Evolutionary conservation across 2,888 invertebrate genomes (phyloP).

Genomic region (Brachypalpus laphriformis): DNA sequence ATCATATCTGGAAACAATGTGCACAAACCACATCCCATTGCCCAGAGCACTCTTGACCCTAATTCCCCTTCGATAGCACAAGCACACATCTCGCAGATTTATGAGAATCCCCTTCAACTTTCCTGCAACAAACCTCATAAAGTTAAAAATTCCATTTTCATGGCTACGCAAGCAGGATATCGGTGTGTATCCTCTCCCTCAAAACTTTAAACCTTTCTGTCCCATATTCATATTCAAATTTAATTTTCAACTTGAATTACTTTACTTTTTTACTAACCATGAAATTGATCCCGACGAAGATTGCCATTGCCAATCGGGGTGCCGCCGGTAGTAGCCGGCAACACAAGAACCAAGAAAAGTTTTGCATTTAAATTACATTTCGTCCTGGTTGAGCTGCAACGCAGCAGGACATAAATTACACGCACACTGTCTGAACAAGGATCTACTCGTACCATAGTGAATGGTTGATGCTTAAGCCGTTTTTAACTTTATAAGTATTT

Average conservation of each 20-base stretch:
- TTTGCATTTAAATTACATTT: slow-evolving; percentile 74
- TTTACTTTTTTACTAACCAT: slow-evolving; percentile 73
- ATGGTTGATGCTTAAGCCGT: slow-evolving; percentile 53
- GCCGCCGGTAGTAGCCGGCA: background rate
- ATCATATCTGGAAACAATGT: background rate
- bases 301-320: slow-evolving; percentile 50
- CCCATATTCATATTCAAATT: slow-evolving; percentile 72
- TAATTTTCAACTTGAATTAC: slow-evolving; percentile 74
- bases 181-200: background rate
- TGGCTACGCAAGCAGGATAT: slow-evolving; percentile 44
- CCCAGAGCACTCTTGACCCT: slow-evolving; percentile 35
- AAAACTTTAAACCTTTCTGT: slow-evolving; percentile 51
- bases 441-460: background rate
- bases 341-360: slow-evolving; percentile 18
- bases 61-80: background rate
- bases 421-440: slow-evolving; percentile 1
- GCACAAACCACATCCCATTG: background rate
- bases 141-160: slow-evolving; percentile 54
- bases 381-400: slow-evolving; percentile 71
- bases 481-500: slow-evolving; percentile 49
- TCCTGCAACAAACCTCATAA: slow-evolving; percentile 35
- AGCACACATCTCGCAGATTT: background rate
- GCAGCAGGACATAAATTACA: slow-evolving; percentile 68
- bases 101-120: background rate
- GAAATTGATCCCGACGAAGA: slow-evolving; percentile 69